These are phyloP conservation scores for Trachemys scripta DNA, from an alignment of 2,113 vertebrate genomes.

Conservation along the genomic window DNA sequence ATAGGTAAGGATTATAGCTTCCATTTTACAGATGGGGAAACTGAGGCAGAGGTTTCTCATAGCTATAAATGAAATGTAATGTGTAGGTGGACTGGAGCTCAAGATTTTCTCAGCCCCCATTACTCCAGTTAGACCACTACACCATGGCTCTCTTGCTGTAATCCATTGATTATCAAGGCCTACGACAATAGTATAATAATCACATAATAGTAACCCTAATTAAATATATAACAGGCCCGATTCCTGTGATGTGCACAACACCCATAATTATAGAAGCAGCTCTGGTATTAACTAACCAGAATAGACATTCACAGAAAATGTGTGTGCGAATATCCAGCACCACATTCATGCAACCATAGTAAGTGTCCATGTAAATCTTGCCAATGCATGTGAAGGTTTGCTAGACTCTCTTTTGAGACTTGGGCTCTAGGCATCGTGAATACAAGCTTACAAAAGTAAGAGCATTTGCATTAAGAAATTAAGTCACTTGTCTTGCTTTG, in stretches of 20 bases:
- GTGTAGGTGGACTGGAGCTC: neutral
- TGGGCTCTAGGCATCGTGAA: neutral
- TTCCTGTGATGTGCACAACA: neutral
- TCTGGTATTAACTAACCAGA: neutral
- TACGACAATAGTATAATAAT: neutral
- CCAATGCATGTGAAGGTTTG: neutral
- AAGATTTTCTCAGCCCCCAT: neutral
- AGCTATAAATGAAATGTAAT: neutral
- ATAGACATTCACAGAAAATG: neutral
- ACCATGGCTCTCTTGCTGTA: neutral
- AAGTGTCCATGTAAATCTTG: neutral
- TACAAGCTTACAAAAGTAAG: neutral
- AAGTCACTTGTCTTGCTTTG: constrained; percentile 46
- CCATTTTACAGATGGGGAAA: neutral
- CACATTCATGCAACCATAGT: fast-evolving
- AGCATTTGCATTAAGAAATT: constrained; percentile 8
- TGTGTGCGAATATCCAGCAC: neutral
- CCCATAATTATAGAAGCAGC: neutral
- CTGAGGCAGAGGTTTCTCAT: neutral
- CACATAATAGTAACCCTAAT: neutral
- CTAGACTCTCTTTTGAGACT: neutral
- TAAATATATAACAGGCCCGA: neutral
- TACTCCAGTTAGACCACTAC: neutral
- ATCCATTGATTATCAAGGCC: neutral
- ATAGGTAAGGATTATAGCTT: neutral